These are phyloP conservation scores for Menura novaehollandiae DNA, from an alignment of 2,113 vertebrate genomes.

Conservation along the genomic window DNA sequence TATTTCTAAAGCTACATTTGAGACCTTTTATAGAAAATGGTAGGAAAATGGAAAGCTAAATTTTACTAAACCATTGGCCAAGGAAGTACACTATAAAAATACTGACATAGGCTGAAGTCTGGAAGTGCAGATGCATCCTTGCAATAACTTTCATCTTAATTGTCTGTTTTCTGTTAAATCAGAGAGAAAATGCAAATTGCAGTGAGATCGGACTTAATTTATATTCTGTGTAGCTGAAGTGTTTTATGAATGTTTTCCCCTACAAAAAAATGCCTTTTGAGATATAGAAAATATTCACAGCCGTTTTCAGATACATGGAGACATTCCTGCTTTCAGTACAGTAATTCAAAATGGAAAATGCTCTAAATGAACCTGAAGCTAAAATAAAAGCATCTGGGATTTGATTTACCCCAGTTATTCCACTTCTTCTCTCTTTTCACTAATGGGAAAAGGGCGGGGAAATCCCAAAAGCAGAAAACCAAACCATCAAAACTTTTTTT, in stretches of 20 bases:
- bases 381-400: background rate
- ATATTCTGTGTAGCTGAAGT: background rate
- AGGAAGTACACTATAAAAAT: background rate
- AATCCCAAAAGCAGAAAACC: background rate
- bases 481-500: background rate
- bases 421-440: background rate
- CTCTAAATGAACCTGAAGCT: background rate
- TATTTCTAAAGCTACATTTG: background rate
- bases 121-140: constrained; percentile 21
- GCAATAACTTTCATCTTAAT: constrained; percentile 32
- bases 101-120: constrained; percentile 35
- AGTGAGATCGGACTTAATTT: background rate
- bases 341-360: background rate
- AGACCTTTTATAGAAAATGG: background rate
- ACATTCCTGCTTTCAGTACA: background rate
- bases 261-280: background rate
- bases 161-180: constrained; percentile 48
- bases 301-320: background rate
- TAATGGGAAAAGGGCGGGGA: background rate
- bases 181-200: constrained; percentile 27
- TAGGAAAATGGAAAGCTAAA: background rate
- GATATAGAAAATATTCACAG: background rate
- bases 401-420: background rate
- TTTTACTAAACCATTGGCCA: background rate
- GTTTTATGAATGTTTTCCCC: background rate